Percentiles rank a stretch among this genome's conserved stretches.
Conservation (phyloP, 1,140 invertebrate species). For the Plutomurus gul region DNA sequence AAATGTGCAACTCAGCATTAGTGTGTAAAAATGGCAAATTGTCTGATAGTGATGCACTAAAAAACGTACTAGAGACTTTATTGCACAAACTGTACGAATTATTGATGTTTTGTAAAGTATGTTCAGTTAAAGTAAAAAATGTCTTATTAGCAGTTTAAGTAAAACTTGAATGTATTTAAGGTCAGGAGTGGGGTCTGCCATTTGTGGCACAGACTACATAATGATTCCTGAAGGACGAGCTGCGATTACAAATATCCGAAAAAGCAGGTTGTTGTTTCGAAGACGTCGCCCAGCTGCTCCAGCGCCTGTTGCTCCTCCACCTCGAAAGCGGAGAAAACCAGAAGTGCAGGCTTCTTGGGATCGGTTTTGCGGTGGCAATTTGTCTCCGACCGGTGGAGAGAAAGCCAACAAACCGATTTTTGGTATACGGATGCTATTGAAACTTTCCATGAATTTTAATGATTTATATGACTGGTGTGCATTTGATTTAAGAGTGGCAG, state of each 20-base stretch:
- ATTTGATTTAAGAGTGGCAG: too few species aligned
- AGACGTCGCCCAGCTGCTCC: constrained; percentile 32
- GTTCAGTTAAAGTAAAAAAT: too few species aligned
- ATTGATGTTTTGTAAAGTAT: background rate
- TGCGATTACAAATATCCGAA: background rate
- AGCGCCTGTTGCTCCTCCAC: constrained; percentile 13
- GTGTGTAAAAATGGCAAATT: too few species aligned
- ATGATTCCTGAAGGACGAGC: constrained; percentile 47
- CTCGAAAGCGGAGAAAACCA: background rate
- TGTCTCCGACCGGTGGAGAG: constrained; percentile 43
- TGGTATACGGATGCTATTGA: constrained; percentile 31
- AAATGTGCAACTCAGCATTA: too few species aligned
- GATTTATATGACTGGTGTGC: constrained; percentile 9
- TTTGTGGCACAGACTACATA: constrained; percentile 50
- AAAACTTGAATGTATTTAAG: constrained; percentile 27
- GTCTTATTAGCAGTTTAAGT: too few species aligned
- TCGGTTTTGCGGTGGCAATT: constrained; percentile 47
- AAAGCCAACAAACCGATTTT: constrained; percentile 40
- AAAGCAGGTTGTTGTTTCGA: constrained; percentile 31
- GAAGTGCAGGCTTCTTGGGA: constrained; percentile 27
- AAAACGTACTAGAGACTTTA: too few species aligned
- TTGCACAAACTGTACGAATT: too few species aligned
- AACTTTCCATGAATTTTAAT: background rate
- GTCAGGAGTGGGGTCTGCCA: constrained; percentile 39
- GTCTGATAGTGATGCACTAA: too few species aligned